Evolutionary conservation across 2,888 invertebrate species (phyloP).

Genomic region (Nasonia oneida): DNA sequence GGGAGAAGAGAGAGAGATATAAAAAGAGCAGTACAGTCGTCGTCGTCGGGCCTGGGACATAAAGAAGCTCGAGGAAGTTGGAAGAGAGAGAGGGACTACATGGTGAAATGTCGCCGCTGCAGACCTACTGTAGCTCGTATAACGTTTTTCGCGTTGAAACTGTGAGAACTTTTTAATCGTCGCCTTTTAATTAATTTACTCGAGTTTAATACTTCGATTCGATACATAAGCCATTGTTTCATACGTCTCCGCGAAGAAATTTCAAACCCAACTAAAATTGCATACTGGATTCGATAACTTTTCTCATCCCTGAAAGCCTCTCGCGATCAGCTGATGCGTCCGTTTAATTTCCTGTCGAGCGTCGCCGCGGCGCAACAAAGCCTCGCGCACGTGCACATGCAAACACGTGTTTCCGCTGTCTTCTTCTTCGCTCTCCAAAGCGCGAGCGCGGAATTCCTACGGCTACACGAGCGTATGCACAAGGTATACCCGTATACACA

Average conservation of each 20-base stretch:
- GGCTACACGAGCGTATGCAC: background rate
- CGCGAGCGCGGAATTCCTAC: slow-evolving; percentile 29
- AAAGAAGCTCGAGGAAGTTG: background rate
- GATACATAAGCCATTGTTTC: too few species aligned
- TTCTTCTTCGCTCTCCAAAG: background rate
- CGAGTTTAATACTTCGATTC: too few species aligned
- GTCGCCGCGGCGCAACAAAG: background rate
- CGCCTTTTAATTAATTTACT: too few species aligned
- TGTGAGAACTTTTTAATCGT: too few species aligned
- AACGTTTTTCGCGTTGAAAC: background rate
- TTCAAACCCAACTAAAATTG: background rate
- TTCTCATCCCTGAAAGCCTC: background rate
- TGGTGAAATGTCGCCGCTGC: background rate
- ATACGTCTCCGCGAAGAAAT: too few species aligned
- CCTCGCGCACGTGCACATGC: background rate
- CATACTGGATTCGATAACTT: background rate
- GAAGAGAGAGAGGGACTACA: background rate
- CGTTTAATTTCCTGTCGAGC: slow-evolving; percentile 5
- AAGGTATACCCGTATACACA: background rate
- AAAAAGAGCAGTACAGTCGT: background rate
- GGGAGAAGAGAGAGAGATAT: background rate
- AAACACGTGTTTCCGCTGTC: background rate
- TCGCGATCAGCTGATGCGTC: background rate
- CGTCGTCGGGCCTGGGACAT: background rate
- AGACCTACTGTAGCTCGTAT: background rate